Conservation (phyloP, 2,888 invertebrate species). For the Diplolepis rosae region DNA sequence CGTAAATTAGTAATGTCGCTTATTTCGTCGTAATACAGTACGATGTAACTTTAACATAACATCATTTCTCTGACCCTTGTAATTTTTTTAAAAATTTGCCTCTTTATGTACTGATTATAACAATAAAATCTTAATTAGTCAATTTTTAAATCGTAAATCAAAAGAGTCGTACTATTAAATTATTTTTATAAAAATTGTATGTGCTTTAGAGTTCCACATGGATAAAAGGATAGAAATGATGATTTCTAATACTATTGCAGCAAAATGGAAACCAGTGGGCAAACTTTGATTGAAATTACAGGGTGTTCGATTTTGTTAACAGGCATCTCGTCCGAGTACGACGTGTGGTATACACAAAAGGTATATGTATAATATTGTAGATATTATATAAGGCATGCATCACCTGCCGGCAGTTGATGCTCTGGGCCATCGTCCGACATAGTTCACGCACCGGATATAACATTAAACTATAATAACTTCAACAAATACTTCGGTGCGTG, state of each 20-base stretch:
- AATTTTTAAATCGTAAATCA: no score
- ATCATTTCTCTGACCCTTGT: slow-evolving; percentile 8
- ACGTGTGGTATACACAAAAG: slow-evolving; percentile 48
- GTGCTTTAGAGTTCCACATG: no score
- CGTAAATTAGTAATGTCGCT: slow-evolving; percentile 54
- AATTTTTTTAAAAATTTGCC: background rate
- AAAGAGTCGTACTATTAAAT: no score
- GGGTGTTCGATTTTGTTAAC: slow-evolving; percentile 19
- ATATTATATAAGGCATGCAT: slow-evolving; percentile 68
- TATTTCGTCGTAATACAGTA: slow-evolving; percentile 44
- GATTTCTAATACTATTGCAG: background rate
- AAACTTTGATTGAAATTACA: slow-evolving; percentile 15
- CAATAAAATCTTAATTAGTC: background rate
- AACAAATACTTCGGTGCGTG: slow-evolving; percentile 59
- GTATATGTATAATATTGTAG: slow-evolving; percentile 55
- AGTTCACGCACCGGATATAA: slow-evolving; percentile 44
- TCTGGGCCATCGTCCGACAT: slow-evolving; percentile 51
- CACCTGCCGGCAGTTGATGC: slow-evolving; percentile 63
- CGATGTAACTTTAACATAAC: slow-evolving; percentile 2
- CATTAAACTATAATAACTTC: slow-evolving; percentile 48
- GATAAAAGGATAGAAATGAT: no score
- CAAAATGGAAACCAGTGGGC: background rate
- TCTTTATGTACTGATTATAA: background rate
- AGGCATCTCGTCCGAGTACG: slow-evolving; percentile 38
- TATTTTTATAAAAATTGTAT: no score